Evolutionary conservation across 2,888 invertebrate species (phyloP).

Genomic region (Loripinus fragilis): DNA sequence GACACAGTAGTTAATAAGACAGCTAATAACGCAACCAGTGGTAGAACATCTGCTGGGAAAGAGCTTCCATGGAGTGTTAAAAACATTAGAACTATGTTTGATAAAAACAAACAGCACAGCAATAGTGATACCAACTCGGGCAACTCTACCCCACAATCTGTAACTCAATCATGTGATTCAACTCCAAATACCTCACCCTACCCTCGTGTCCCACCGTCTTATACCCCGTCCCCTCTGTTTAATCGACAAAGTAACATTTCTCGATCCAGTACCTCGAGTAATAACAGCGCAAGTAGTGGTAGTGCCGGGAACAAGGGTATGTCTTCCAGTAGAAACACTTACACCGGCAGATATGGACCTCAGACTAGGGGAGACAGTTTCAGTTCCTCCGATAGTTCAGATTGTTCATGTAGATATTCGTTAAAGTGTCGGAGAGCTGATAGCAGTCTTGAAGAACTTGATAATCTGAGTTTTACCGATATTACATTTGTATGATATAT

Average conservation of each 20-base stretch:
- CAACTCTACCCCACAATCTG: constrained; percentile 22
- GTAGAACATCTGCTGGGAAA: constrained; percentile 17
- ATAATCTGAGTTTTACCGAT: constrained; percentile 64
- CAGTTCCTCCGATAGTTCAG: constrained; percentile 68
- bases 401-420: constrained; percentile 63
- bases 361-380: constrained; percentile 64
- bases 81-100: constrained; percentile 67
- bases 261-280: constrained; percentile 69
- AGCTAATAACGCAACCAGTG: neutral
- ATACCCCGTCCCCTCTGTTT: constrained; percentile 70
- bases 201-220: constrained; percentile 55
- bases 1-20: constrained; percentile 33
- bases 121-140: neutral
- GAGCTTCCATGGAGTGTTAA: constrained; percentile 78
- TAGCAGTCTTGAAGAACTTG: constrained; percentile 59
- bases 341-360: constrained; percentile 56
- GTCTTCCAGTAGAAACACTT: constrained; percentile 29
- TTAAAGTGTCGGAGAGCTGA: constrained; percentile 53
- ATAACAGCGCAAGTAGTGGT: constrained; percentile 62
- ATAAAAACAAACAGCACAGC: constrained; percentile 44
- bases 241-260: constrained; percentile 62
- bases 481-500: constrained; percentile 72
- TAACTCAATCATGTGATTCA: constrained; percentile 20
- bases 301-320: constrained; percentile 45
- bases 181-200: constrained; percentile 30